Evolutionary conservation across 2,888 invertebrate species (phyloP).

Genomic region (Formica aserva): DNA sequence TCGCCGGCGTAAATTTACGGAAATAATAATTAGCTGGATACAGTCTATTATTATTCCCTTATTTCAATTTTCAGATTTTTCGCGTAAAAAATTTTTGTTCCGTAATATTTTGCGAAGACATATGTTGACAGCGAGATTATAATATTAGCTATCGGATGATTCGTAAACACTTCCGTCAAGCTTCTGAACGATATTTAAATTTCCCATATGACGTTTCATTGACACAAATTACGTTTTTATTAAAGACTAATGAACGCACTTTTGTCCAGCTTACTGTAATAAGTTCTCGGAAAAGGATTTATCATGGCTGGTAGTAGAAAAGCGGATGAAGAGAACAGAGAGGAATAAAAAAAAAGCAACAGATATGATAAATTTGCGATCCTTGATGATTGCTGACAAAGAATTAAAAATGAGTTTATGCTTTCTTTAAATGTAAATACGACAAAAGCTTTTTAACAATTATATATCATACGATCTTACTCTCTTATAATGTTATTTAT

Average conservation of each 20-base stretch:
- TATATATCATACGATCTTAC: not conserved
- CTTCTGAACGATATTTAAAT: constrained; percentile 42
- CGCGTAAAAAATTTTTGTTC: constrained; percentile 16
- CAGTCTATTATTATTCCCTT: not conserved
- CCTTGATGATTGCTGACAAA: not conserved
- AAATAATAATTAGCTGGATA: constrained; percentile 26
- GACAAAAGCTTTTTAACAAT: not conserved
- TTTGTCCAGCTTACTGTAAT: constrained; percentile 55
- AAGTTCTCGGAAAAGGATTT: constrained; percentile 57
- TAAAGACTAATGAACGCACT: constrained; percentile 54
- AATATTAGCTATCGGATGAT: constrained; percentile 21
- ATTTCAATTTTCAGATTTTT: not conserved
- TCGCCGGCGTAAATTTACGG: not conserved
- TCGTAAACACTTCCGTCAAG: constrained; percentile 42
- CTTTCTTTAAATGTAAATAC: not conserved
- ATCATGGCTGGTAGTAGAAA: constrained; percentile 53
- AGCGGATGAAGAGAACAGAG: not conserved
- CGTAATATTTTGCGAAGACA: not conserved
- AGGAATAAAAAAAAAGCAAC: not conserved
- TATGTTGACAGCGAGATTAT: constrained; percentile 31
- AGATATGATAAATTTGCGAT: constrained; percentile 24
- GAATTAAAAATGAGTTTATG: not conserved
- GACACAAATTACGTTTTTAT: constrained; percentile 43
- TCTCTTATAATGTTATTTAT: not conserved
- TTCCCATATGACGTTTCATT: constrained; percentile 41